These are phyloP conservation scores for Lasioglossum pauxillum DNA, from an alignment of 2,888 invertebrate genomes.

Conservation along the genomic window DNA sequence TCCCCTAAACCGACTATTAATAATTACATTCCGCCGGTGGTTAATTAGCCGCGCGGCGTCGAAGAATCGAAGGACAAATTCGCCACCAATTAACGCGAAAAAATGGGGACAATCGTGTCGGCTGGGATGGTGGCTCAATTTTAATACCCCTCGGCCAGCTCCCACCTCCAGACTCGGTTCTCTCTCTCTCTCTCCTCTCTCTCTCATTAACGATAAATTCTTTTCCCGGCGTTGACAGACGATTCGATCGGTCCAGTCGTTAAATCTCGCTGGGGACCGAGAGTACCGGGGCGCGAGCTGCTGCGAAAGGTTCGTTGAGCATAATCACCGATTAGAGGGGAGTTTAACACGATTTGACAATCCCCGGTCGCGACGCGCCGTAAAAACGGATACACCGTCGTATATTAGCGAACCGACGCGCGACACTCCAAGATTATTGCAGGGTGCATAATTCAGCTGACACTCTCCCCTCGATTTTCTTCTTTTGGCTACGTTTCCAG, in stretches of 20 bases:
- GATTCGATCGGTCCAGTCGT: conserved; percentile 54
- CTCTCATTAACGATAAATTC: conserved; percentile 64
- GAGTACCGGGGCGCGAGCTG: conserved; percentile 37
- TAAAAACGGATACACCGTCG: conserved; percentile 62
- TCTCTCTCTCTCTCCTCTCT: neutral
- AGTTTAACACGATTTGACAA: conserved; percentile 73
- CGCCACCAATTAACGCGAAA: conserved; percentile 35
- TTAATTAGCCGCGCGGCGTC: conserved; percentile 35
- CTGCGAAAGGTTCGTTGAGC: conserved; percentile 68
- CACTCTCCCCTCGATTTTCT: conserved; percentile 4
- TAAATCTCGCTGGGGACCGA: conserved; percentile 49
- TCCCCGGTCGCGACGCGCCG: conserved; percentile 64
- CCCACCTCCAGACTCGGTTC: neutral
- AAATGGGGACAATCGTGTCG: conserved; percentile 31
- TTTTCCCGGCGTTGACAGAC: conserved; percentile 62
- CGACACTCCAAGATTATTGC: conserved; percentile 54
- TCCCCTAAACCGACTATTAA: conserved; percentile 25
- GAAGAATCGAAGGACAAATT: conserved; percentile 43
- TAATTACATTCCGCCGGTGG: conserved; percentile 39
- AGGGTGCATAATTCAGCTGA: conserved; percentile 59
- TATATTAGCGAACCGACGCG: conserved; percentile 53
- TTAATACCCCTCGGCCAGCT: conserved; percentile 30
- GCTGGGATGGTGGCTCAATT: conserved; percentile 18
- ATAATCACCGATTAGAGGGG: conserved; percentile 68
- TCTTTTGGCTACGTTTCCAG: conserved; percentile 13